These are phyloP conservation scores for Corynorhinus townsendii DNA, from an alignment of 2,113 vertebrate species.

Conservation along the genomic window DNA sequence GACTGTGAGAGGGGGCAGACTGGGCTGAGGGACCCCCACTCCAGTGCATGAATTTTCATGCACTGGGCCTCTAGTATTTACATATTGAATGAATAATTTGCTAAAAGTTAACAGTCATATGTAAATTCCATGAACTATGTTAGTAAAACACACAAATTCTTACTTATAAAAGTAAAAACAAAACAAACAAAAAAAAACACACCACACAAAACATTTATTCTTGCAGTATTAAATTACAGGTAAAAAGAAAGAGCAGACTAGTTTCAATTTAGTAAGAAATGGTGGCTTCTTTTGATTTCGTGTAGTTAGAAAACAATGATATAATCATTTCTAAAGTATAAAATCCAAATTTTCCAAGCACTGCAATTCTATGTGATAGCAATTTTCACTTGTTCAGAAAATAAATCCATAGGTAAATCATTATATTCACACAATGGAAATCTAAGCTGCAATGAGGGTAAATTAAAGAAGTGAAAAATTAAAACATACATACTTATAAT, in stretches of 20 bases:
- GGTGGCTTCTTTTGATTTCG: background rate
- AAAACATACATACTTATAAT: background rate
- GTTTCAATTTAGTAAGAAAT: background rate
- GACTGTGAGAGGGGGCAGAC: no score
- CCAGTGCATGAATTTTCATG: no score
- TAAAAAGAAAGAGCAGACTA: background rate
- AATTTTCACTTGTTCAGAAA: background rate
- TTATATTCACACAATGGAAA: background rate
- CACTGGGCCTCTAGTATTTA: no score
- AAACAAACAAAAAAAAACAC: rapidly evolving
- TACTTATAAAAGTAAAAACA: background rate
- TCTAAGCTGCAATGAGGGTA: background rate
- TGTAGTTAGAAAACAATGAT: background rate
- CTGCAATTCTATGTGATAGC: background rate
- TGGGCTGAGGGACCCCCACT: no score
- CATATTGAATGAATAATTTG: background rate
- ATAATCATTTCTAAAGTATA: background rate
- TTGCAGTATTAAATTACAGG: background rate
- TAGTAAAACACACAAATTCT: background rate
- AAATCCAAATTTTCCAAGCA: background rate
- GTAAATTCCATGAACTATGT: background rate
- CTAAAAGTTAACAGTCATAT: background rate
- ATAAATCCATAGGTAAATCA: background rate
- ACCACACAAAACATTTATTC: background rate
- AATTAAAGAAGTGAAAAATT: background rate